Evolutionary conservation across 2,888 invertebrate genomes (phyloP).

Genomic region (Nymphalis polychloros): DNA sequence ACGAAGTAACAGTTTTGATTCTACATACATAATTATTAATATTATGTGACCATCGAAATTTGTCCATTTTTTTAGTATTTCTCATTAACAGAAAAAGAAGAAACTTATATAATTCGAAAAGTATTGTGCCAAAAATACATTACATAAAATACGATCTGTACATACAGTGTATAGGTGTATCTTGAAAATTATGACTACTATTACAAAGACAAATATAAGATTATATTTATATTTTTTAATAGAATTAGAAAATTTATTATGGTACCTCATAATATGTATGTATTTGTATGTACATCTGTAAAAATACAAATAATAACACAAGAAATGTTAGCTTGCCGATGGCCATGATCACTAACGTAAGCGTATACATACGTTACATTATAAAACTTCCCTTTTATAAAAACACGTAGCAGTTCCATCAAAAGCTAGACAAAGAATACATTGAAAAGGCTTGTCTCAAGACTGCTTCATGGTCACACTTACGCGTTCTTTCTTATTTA

Average conservation of each 20-base stretch:
- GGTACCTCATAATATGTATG: no score
- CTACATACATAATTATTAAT: no score
- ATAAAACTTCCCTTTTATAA: conserved; percentile 13
- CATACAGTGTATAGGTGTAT: neutral
- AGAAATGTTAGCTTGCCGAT: neutral
- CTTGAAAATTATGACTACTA: neutral
- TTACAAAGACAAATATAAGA: neutral
- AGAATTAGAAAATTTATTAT: no score
- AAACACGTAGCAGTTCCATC: conserved; percentile 21
- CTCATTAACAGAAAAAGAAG: neutral
- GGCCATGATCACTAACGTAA: neutral
- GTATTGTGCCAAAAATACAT: no score
- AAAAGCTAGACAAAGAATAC: conserved; percentile 27
- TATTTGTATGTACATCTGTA: no score
- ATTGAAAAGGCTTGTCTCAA: conserved; percentile 27
- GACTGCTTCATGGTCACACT: conserved; percentile 33
- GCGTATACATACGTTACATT: conserved; percentile 1
- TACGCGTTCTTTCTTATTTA: conserved; percentile 42
- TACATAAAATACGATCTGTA: no score
- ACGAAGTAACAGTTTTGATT: conserved; percentile 24
- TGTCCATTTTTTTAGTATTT: neutral
- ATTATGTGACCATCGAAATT: neutral
- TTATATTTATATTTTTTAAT: no score
- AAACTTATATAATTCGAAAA: no score
- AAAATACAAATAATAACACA: no score